Evolutionary conservation across 1,140 invertebrate genomes (phyloP).

Genomic region (Euura saliciscinereae): DNA sequence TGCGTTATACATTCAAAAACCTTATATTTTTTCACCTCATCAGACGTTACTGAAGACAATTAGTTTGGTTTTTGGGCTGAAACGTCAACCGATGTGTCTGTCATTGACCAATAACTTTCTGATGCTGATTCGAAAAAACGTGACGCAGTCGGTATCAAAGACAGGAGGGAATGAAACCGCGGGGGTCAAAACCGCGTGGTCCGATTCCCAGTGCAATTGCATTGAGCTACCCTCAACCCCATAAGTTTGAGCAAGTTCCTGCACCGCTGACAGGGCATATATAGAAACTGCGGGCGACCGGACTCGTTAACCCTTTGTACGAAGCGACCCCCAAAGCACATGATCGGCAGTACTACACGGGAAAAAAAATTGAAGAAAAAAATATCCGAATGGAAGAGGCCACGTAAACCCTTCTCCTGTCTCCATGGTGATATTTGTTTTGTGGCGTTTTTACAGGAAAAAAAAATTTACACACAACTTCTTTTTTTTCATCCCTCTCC

Average conservation of each 20-base stretch:
- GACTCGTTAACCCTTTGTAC: not conserved
- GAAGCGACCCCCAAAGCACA: not conserved
- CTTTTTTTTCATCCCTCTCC: not conserved
- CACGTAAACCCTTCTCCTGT: no score
- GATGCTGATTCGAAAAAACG: not conserved
- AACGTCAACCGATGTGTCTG: not conserved
- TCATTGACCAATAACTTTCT: no score
- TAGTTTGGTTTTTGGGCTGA: no score
- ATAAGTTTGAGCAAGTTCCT: not conserved
- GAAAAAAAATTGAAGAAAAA: no score
- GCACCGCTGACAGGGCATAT: no score
- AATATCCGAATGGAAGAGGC: no score
- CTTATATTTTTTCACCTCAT: no score
- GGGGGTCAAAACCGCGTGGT: not conserved
- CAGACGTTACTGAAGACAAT: no score
- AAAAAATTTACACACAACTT: no score
- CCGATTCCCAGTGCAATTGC: not conserved
- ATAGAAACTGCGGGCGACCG: not conserved
- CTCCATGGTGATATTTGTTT: conserved; percentile 7
- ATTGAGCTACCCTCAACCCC: not conserved
- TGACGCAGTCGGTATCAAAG: no score
- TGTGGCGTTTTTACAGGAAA: not conserved
- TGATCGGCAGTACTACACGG: no score
- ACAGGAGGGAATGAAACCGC: no score
- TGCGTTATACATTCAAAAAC: not conserved